phyloP scores from a whole-genome alignment of 1,140 invertebrate genomes.

The Agraylea sexmaculata region DNA sequence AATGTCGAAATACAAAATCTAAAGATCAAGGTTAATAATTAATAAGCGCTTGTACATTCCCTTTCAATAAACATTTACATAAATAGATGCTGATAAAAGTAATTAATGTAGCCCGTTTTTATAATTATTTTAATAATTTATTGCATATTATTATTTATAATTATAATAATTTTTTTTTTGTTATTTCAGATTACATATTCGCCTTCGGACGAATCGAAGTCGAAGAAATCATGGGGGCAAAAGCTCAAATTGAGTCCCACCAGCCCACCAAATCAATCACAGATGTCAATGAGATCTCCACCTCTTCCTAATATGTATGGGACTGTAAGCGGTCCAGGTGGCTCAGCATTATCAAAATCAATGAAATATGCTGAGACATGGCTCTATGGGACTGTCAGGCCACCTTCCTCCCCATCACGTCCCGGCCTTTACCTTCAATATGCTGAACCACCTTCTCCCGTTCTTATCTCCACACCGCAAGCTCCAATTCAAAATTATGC shows the following conservation, averaged over 20 bases:
- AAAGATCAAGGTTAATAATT: too few relatives aligned
- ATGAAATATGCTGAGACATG: slow-evolving; percentile 75
- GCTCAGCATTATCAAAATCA: slow-evolving; percentile 56
- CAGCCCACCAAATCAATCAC: neutral
- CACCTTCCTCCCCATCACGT: slow-evolving; percentile 36
- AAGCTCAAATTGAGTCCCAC: slow-evolving; percentile 26
- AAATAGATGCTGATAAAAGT: too few relatives aligned
- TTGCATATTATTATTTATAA: too few relatives aligned
- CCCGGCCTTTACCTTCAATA: slow-evolving; percentile 39
- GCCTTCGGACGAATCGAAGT: slow-evolving; percentile 32
- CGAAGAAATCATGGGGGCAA: slow-evolving; percentile 38
- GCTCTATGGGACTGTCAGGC: slow-evolving; percentile 63
- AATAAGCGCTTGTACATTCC: too few relatives aligned
- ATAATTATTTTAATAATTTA: neutral
- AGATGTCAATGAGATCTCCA: neutral
- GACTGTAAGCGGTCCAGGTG: slow-evolving; percentile 37
- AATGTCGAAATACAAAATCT: too few relatives aligned
- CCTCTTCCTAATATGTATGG: slow-evolving; percentile 27
- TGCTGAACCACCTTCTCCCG: slow-evolving; percentile 42
- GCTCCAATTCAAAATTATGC: slow-evolving; percentile 44
- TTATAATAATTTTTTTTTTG: slow-evolving; percentile 16
- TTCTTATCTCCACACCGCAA: slow-evolving; percentile 38
- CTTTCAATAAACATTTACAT: too few relatives aligned
- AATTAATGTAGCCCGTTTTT: too few relatives aligned
- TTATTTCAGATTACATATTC: slow-evolving; percentile 21